phyloP scores from a whole-genome alignment of 2,113 vertebrate genomes.

The Trichomycterus rosablanca region DNA sequence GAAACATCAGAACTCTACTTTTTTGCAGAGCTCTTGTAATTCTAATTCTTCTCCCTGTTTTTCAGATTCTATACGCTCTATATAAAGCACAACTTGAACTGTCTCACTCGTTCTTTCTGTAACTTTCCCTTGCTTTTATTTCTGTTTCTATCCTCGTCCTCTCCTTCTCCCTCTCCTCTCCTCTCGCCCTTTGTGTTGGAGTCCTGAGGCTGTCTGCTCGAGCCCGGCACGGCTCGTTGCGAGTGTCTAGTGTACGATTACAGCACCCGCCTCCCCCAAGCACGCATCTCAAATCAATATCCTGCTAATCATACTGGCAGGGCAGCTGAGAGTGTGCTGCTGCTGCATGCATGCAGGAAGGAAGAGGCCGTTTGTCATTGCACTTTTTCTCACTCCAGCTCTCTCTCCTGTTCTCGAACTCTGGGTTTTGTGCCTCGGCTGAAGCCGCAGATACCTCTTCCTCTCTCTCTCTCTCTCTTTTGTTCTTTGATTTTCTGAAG shows the following conservation, averaged over 20 bases:
- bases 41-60: conserved; percentile 51
- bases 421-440: conserved; percentile 29
- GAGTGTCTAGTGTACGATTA: conserved; percentile 78
- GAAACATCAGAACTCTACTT: conserved; percentile 13
- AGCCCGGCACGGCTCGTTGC: conserved; percentile 49
- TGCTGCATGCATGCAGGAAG: conserved; percentile 74
- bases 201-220: conserved; percentile 40
- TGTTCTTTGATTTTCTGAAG: conserved; percentile 10
- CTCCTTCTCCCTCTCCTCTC: conserved; percentile 51
- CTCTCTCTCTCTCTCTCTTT: conserved; percentile 38
- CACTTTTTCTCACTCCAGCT: conserved; percentile 53
- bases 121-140: conserved; percentile 37
- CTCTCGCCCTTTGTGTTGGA: conserved; percentile 48
- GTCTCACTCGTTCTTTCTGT: conserved; percentile 52
- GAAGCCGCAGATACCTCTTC: conserved; percentile 41
- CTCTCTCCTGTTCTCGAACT: conserved; percentile 52
- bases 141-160: conserved; percentile 41
- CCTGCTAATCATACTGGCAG: conserved; percentile 76
- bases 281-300: conserved; percentile 87
- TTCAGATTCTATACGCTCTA: conserved; percentile 32
- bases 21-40: conserved; percentile 50
- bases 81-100: conserved; percentile 49
- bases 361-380: conserved; percentile 81
- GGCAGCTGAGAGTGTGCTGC: conserved; percentile 72
- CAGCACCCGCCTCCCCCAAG: conserved; percentile 60